phyloP scores from a whole-genome alignment of 1,140 invertebrate genomes.

The Macrobrachium rosenbergii region DNA sequence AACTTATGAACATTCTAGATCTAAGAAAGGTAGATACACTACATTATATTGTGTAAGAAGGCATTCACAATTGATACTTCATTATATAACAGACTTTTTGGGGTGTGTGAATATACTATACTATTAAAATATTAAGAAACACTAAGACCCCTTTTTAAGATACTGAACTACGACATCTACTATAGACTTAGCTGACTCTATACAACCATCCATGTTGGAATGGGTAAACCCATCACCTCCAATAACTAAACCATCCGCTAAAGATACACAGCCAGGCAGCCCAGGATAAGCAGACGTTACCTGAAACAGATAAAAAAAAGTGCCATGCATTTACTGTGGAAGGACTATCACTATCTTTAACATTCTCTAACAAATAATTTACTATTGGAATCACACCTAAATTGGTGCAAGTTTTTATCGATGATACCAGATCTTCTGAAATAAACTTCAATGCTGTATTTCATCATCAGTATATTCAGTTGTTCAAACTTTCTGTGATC shows the following conservation, averaged over 20 bases:
- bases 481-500: no score
- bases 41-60: no score
- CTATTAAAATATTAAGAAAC: not conserved
- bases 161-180: slow-evolving; percentile 44
- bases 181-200: slow-evolving; percentile 70
- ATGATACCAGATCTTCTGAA: no score
- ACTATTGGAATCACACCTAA: no score
- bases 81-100: no score
- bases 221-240: slow-evolving; percentile 74
- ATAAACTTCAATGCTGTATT: no score
- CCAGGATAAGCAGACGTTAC: slow-evolving; percentile 71
- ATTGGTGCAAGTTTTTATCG: no score
- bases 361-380: not conserved
- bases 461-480: no score
- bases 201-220: slow-evolving; percentile 74
- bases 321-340: not conserved
- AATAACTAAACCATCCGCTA: slow-evolving; percentile 70
- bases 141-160: slow-evolving; percentile 35
- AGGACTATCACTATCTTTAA: not conserved
- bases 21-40: no score
- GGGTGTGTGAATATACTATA: not conserved
- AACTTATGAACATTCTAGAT: no score
- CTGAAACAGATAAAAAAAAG: slow-evolving; percentile 66
- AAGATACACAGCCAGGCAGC: slow-evolving; percentile 71
- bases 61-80: no score